phyloP scores from a whole-genome alignment of 2,888 invertebrate species.

The Synergus japonicus region DNA sequence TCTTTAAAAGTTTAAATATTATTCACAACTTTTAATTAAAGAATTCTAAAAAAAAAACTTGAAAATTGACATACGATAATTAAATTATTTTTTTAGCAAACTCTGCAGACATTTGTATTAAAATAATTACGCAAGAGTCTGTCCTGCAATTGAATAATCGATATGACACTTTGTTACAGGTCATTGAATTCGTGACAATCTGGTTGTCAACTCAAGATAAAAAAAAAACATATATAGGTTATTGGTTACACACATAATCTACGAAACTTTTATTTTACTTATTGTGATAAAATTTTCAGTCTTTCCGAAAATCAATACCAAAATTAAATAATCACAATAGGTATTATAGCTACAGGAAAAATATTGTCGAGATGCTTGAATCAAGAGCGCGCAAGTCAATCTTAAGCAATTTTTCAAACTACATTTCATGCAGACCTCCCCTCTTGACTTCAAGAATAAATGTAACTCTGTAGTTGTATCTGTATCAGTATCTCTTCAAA shows the following conservation, averaged over 20 bases:
- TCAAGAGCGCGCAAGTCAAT: not conserved
- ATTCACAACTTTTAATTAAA: too few species aligned
- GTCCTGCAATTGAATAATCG: not conserved
- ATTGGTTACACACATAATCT: not conserved
- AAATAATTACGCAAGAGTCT: not conserved
- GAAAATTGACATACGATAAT: too few species aligned
- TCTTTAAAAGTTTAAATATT: not conserved
- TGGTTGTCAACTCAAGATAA: not conserved
- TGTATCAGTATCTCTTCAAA: not conserved
- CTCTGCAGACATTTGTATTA: not conserved
- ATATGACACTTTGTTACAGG: not conserved
- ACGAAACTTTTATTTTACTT: not conserved
- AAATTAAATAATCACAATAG: not conserved
- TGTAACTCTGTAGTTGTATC: not conserved
- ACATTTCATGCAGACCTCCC: not conserved
- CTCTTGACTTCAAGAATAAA: not conserved
- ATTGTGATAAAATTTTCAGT: not conserved
- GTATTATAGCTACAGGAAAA: not conserved
- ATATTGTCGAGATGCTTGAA: not conserved
- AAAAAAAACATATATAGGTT: not conserved
- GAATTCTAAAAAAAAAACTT: too few species aligned
- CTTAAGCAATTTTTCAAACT: conserved; percentile 4
- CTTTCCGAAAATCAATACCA: not conserved
- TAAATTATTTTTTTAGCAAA: too few species aligned
- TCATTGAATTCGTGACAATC: not conserved